Evolutionary conservation across 2,113 vertebrate species (phyloP), one percentile per base, ranked within the genome.

Genomic region (Corythaeola cristata): DNA sequence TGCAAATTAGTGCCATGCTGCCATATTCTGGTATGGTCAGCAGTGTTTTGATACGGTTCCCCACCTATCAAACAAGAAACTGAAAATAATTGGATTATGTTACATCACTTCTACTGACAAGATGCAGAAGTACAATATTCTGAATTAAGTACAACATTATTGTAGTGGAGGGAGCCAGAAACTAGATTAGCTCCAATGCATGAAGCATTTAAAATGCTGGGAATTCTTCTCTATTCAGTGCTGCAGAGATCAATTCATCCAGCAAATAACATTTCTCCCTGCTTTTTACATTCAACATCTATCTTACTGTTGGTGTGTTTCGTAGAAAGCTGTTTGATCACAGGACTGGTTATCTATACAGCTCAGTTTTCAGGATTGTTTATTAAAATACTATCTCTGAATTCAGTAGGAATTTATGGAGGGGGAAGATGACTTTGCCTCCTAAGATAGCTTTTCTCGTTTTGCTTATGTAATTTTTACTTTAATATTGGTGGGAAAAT

Each of bases 351-450:
- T 92, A 90, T 78, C 79, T 84, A 41, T 58, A 77, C 72, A 71
- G 75, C 45, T 77, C 33, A 78, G 49, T 74, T 82, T 89, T 82
- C 69, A 92, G 47, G 53, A 87, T 68, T 92, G 86, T 91, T 92
- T 96, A 62, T 89, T 92, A 88, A 76, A 93, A 86, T 80, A 53
- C 18, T 91, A 16, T 72, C 75, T 90, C 73, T 82, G 62, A 91
- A 90, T 90, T 93, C 35, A 93, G 3, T 23, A 73, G 45, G 59
- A 67, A 91, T 89, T 96, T 85, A 69, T 16, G 28, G 81, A 95
- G 81, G 69, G 47, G 49, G 66, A 75, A 68, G 39, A 89, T 52
- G 26, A 60, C 74, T 94, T 92, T 92, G 47, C 26, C 27, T 91
- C 52, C 85, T 62, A 69, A 76, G 15, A 91, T 21, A 88, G 35